A percentile compares a stretch with the other conserved stretches of the same genome.
Conservation (phyloP, 2,888 invertebrate genomes). For the Drosophila stalkeri region DNA sequence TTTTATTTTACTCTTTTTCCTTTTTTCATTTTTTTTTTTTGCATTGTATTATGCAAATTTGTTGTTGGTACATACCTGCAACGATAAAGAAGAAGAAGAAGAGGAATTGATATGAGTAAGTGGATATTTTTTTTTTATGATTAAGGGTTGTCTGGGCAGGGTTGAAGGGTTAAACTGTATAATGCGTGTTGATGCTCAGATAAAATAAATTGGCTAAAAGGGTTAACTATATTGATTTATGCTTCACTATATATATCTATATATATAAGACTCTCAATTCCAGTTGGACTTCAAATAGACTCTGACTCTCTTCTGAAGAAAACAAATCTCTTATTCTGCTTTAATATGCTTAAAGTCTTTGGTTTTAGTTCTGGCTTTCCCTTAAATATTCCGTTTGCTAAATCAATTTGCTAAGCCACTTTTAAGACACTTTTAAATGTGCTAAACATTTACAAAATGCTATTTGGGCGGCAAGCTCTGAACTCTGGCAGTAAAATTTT, state of each 20-base stretch:
- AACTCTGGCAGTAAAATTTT: constrained; percentile 57
- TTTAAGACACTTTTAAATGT: constrained; percentile 17
- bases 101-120: constrained; percentile 43
- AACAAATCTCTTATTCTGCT: neutral
- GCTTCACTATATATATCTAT: no score
- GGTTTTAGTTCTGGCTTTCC: neutral
- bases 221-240: constrained; percentile 6
- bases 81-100: constrained; percentile 56
- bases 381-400: neutral
- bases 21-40: constrained; percentile 16
- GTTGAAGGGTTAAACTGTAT: constrained; percentile 9
- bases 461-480: constrained; percentile 1
- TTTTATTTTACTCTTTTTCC: neutral
- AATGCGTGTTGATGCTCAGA: constrained; percentile 11
- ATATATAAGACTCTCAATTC: neutral
- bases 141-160: constrained; percentile 19
- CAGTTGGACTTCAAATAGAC: neutral
- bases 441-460: constrained; percentile 26
- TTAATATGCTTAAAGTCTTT: neutral
- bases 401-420: constrained; percentile 32
- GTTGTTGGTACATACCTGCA: constrained; percentile 68
- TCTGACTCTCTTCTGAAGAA: neutral
- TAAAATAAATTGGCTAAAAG: constrained; percentile 10
- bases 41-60: constrained; percentile 61
- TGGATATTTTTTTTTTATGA: constrained; percentile 56